Base-by-base conservation (phyloP, 2,113 vertebrate species). In the Macrotis lagotis region DNA sequence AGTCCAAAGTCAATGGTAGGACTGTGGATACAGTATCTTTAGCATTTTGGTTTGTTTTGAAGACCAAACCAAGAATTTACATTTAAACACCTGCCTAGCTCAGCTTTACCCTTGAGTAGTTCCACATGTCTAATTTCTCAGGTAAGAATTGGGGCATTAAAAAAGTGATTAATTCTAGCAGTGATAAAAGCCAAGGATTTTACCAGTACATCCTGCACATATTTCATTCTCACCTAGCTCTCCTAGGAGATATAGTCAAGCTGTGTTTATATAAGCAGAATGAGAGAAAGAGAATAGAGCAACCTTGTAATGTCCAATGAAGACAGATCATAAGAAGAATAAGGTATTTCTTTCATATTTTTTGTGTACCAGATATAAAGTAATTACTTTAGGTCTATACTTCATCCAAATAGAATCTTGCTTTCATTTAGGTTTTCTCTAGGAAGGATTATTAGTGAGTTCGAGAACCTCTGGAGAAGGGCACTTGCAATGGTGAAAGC, bases 221-320 rank as follows among this genome's bases (percentile, higher is more conserved):
- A 11, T 50, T 95, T 90, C 51, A 90, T 10, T 48, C 47, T 95
- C 90, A 51, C 51, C 89, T 55, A 37, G 51, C 94, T 95, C 88
- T n/a, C 89, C 74, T 90, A 26, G 53, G 2, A 88, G 59, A 28
- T 55, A 44, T 0, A 25, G 31, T 53, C 50, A 44, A 25, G 66
- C 31, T 49, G 49, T 74, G n/a, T 66, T 49, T 59, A 83, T 83
- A 74, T 37, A 83, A 83, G 66, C n/a, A 83, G n/a, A 44, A 44
- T 83, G 66, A 83, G 19, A 83, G 19, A 66, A 31, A n/a, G 5
- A 74, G 37, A 83, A 83, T 44, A 83, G 66, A 83, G n/a, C 66
- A 83, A 83, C 66, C 66, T 83, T 44, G 66, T 83, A 19, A 83
- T 83, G n/a, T 83, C 66, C n/a, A 83, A n/a, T 24, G 66, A n/a